These are phyloP conservation scores for Theristicus caerulescens DNA, from an alignment of 2,113 vertebrate genomes.

Conservation along the genomic window DNA sequence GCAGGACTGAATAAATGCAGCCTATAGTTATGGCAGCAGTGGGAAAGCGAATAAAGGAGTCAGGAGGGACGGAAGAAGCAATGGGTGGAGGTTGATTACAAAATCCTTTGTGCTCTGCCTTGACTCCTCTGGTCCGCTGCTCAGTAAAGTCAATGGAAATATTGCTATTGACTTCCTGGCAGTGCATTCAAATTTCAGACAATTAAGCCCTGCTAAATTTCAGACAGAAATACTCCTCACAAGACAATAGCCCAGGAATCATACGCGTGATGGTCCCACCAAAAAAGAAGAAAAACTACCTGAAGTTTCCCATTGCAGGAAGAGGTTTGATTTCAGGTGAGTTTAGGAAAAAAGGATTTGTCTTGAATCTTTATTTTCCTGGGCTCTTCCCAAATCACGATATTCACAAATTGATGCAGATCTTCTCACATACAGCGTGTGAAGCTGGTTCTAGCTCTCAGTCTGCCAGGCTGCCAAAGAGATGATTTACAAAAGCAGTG, in stretches of 20 bases:
- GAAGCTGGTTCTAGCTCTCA: not conserved
- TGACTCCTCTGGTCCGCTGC: not conserved
- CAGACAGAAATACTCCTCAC: not conserved
- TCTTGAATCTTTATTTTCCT: not conserved
- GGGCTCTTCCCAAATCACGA: fast-evolving
- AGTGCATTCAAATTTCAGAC: not conserved
- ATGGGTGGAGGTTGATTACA: not conserved
- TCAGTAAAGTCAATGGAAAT: not conserved
- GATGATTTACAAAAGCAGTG: not conserved
- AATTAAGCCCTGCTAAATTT: not conserved
- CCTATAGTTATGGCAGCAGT: not conserved
- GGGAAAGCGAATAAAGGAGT: not conserved
- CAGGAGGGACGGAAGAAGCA: not conserved
- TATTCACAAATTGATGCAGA: not conserved
- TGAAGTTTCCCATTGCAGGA: not conserved
- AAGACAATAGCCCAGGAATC: not conserved
- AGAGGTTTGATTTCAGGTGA: not conserved
- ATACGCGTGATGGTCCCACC: not conserved
- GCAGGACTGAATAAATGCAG: not conserved
- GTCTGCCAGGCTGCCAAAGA: not conserved
- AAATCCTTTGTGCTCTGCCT: not conserved
- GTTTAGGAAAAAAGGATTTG: not conserved
- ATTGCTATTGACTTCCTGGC: not conserved
- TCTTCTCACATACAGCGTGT: not conserved
- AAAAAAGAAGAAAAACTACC: not conserved